Base-by-base conservation (phyloP, 2,797 vertebrate genomes). In the Hippoglossus hippoglossus region DNA sequence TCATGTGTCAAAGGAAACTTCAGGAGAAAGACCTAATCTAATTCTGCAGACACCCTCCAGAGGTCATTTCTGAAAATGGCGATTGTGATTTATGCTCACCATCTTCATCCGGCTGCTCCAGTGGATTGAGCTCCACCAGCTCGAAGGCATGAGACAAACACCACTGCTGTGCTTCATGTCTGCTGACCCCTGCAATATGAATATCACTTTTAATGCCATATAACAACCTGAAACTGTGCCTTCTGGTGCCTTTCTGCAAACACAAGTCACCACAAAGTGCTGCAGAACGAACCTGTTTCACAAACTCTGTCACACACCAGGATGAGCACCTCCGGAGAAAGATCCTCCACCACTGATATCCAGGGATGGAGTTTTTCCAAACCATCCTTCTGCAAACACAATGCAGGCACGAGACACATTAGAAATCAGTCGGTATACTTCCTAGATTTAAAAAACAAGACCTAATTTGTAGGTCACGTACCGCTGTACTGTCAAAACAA, bases 91-190 rank as follows among this genome's bases (percentile, higher is more conserved):
- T 69, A 6, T 62, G 9, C 50, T 91, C 88, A 99, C 98, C 98
- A 67, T 99, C 98, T 61, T 99, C 98, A 88, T 99, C 98, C 5
- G 97, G 98, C 47, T 97, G 55, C 12, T 99, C 98, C 86, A 96
- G 95, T 0, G 98, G 97, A 82, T 83, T 96, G 7, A 99, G 95
- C 80, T 99, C 98, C 19, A 99, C 97, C 87, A 99, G 91, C 80
- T 99, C 98, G 86, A 99, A 99, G 3, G 96, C 94, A 12, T 99
- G 96, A 71, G 95, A 92, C 89, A 99, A 95, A 87, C 98, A 99
- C 98, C 98, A 99, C 71, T 99, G 97, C 68, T 99, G 98, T 49
- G 98, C 98, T 61, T 96, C 95, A 59, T 98, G 96, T 74, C 97
- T 94, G 79, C 66, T 96, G 49, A 99, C 89, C 36, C 98, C 98